Evolutionary conservation across 2,888 invertebrate genomes (phyloP).

Genomic region (Iphiclides podalirius): DNA sequence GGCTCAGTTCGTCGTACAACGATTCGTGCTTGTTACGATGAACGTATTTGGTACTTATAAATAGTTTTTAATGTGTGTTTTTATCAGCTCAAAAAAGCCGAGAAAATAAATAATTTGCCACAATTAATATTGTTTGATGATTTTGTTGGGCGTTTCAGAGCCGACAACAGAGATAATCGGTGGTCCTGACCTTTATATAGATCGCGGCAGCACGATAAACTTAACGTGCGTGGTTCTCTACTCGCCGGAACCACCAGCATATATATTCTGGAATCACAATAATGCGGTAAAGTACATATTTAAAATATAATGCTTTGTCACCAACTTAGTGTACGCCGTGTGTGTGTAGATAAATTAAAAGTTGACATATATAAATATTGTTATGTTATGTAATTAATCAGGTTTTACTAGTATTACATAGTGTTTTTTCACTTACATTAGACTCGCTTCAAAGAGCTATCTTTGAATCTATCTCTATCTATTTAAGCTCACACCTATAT

Average conservation of each 20-base stretch:
- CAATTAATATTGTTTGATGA: no score
- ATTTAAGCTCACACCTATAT: no score
- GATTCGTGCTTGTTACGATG: conserved; percentile 34
- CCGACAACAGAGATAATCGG: conserved; percentile 95
- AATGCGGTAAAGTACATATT: conserved; percentile 90
- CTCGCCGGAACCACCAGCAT: conserved; percentile 95
- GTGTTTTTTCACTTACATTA: no score
- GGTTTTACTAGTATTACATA: no score
- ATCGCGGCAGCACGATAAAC: conserved; percentile 96
- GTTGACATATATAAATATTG: no score
- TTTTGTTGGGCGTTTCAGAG: conserved; percentile 85
- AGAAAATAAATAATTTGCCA: no score
- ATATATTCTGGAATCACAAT: conserved; percentile 97
- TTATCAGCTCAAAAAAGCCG: no score
- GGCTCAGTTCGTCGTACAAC: conserved; percentile 31
- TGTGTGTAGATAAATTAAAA: no score
- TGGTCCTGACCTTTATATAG: conserved; percentile 94
- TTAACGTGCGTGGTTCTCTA: conserved; percentile 94
- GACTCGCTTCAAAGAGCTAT: no score
- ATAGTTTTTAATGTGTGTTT: conserved; percentile 37
- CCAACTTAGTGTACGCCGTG: no score
- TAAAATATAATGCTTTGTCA: neutral
- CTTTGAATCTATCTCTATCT: no score
- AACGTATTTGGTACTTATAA: conserved; percentile 33
- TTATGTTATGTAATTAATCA: no score